phyloP scores from a whole-genome alignment of 2,797 vertebrate species.

The Rhinogobio ventralis region DNA sequence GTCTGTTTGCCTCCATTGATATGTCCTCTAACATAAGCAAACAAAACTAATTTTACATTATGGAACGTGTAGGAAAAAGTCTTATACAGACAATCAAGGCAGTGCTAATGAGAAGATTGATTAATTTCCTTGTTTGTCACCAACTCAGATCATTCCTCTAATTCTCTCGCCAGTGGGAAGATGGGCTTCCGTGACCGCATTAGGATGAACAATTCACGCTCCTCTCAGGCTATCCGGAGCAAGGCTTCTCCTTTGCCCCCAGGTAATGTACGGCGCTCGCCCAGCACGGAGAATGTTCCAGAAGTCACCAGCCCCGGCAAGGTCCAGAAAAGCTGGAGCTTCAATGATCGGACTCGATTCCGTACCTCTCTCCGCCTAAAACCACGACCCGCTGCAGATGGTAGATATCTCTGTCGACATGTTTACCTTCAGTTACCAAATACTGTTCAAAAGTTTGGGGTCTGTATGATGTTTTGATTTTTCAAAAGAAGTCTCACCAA shows the following conservation, averaged over 20 bases:
- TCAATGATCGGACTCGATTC: constrained; percentile 94
- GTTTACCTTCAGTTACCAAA: background rate
- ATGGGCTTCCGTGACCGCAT: constrained; percentile 95
- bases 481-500: background rate
- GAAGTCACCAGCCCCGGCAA: constrained; percentile 89
- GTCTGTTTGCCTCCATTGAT: constrained; percentile 6
- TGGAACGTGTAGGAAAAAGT: background rate
- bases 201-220: constrained; percentile 87
- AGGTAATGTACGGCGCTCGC: constrained; percentile 80
- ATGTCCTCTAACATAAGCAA: constrained; percentile 26
- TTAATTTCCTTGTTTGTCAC: constrained; percentile 4
- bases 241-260: constrained; percentile 82
- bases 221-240: constrained; percentile 81
- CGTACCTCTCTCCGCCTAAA: constrained; percentile 95
- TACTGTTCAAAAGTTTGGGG: background rate
- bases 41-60: background rate
- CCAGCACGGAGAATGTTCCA: constrained; percentile 86
- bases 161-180: constrained; percentile 78
- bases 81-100: background rate
- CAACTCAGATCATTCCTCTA: constrained; percentile 40
- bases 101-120: constrained; percentile 18
- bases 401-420: constrained; percentile 68
- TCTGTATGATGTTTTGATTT: background rate
- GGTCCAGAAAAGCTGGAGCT: constrained; percentile 99
- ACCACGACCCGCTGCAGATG: constrained; percentile 81